These are phyloP conservation scores for Orcinus orca DNA, from an alignment of 2,113 vertebrate species.

Conservation along the genomic window DNA sequence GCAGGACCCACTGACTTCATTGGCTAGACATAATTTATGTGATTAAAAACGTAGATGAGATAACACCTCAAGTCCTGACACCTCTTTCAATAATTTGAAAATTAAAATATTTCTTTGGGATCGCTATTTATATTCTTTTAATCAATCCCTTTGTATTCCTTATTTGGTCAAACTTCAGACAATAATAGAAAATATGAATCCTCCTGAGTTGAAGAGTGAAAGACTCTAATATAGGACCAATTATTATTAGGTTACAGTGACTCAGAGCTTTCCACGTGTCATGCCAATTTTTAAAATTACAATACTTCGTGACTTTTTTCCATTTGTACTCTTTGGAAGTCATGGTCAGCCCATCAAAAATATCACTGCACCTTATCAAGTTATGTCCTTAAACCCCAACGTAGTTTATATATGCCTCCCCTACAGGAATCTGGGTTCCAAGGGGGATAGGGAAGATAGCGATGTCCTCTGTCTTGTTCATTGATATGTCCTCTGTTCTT, in stretches of 20 bases:
- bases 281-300: neutral
- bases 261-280: neutral
- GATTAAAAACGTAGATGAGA: neutral
- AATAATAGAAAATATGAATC: neutral
- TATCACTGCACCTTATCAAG: neutral
- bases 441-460: fast-evolving
- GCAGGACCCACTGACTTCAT: neutral
- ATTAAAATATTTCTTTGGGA: neutral
- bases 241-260: neutral
- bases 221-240: neutral
- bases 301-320: neutral
- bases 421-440: neutral
- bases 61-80: neutral
- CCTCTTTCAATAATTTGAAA: neutral
- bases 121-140: neutral
- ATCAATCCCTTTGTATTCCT: neutral
- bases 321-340: neutral
- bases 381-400: neutral
- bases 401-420: neutral
- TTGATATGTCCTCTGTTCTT: neutral
- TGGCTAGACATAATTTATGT: neutral
- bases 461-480: neutral
- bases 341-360: neutral
- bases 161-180: neutral
- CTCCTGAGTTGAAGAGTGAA: neutral